Conservation (phyloP, 2,888 invertebrate genomes). For the Eupithecia dodoneata region DNA sequence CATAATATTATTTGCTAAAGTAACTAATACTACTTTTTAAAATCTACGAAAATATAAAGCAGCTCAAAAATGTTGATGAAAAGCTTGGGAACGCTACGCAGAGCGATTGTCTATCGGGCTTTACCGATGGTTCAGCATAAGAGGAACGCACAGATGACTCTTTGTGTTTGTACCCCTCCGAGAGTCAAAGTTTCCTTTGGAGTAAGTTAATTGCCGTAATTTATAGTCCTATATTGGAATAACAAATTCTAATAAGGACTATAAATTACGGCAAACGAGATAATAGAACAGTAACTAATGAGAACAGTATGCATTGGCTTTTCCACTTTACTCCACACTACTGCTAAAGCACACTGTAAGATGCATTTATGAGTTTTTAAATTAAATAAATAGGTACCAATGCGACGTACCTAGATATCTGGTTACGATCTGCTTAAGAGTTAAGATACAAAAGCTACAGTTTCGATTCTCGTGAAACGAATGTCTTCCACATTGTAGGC, state of each 20-base stretch:
- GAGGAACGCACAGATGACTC: constrained; percentile 34
- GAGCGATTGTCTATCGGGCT: constrained; percentile 23
- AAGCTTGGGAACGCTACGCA: constrained; percentile 30
- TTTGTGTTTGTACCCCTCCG: constrained; percentile 33
- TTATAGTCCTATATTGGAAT: no score
- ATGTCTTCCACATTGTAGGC: no score
- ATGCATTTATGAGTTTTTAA: no score
- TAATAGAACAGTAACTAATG: no score
- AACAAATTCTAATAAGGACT: no score
- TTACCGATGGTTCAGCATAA: constrained; percentile 28
- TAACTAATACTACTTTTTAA: not conserved
- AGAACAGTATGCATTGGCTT: no score
- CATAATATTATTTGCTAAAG: not conserved
- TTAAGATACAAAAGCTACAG: not conserved
- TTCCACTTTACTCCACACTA: no score
- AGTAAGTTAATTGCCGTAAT: constrained; percentile 24
- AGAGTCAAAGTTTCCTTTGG: constrained; percentile 36
- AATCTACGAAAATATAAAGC: not conserved
- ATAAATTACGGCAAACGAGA: no score
- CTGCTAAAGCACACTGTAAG: no score
- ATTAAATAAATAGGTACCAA: no score
- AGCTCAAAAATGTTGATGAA: constrained; percentile 26
- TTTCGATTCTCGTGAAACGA: not conserved
- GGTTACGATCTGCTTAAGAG: no score
- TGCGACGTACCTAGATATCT: no score